Percentiles rank a stretch among this genome's conserved stretches.
phyloP scores from a whole-genome alignment of 2,113 vertebrate genomes.

The Oreochromis aureus region DNA sequence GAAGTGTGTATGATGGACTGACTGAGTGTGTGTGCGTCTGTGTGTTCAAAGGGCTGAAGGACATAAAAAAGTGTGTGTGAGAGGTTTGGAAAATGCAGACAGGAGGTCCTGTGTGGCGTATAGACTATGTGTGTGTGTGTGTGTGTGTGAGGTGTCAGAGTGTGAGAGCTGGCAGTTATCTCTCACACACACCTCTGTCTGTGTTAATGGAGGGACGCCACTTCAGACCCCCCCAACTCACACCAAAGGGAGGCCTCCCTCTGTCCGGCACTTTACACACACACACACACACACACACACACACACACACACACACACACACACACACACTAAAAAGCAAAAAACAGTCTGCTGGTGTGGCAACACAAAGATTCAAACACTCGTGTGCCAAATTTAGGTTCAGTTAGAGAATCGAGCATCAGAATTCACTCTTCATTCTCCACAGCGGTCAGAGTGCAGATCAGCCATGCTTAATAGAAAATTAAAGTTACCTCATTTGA shows the following conservation, averaged over 20 bases:
- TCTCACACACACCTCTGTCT: conserved; percentile 63
- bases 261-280: background rate
- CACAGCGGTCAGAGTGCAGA: background rate
- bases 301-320: background rate
- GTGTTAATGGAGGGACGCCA: conserved; percentile 69
- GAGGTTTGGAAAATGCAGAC: background rate
- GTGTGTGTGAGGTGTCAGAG: conserved; percentile 44
- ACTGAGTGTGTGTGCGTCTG: conserved; percentile 4
- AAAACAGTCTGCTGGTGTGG: background rate
- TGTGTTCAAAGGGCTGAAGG: background rate
- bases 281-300: background rate
- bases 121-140: conserved; percentile 15
- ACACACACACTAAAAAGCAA: background rate
- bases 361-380: background rate
- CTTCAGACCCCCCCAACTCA: conserved; percentile 44
- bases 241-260: conserved; percentile 7
- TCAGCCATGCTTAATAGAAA: background rate
- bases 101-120: background rate
- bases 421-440: background rate
- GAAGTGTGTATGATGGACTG: conserved; percentile 51
- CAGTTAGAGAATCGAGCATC: background rate
- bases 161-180: conserved; percentile 53
- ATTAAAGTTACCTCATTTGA: background rate
- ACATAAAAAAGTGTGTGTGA: background rate
- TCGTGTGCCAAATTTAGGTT: background rate